phyloP scores from a whole-genome alignment of 2,797 vertebrate genomes.

The Micromesistius poutassou region DNA sequence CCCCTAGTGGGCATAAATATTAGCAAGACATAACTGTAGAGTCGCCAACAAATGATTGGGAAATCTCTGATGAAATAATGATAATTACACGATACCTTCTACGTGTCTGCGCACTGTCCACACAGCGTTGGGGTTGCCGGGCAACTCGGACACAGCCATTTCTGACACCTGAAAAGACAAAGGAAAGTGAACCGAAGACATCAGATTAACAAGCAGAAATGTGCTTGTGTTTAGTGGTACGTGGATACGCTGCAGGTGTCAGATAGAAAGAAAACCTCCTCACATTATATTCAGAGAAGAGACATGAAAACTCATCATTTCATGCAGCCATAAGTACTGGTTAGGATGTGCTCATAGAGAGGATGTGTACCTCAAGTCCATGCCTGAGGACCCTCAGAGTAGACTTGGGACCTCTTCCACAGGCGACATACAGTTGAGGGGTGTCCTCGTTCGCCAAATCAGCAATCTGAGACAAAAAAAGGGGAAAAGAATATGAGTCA shows the following conservation, averaged over 20 bases:
- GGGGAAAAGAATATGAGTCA: neutral
- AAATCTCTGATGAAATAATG: neutral
- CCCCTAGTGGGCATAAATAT: neutral
- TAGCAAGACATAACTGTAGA: neutral
- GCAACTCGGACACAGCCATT: slow-evolving; percentile 98
- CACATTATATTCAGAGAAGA: slow-evolving; percentile 61
- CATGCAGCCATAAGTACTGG: slow-evolving; percentile 18
- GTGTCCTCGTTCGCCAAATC: slow-evolving; percentile 98
- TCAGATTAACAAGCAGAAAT: neutral
- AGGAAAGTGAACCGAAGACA: neutral
- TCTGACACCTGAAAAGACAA: slow-evolving; percentile 84
- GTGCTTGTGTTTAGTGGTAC: neutral
- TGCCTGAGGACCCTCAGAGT: slow-evolving; percentile 93
- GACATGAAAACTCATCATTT: slow-evolving; percentile 60
- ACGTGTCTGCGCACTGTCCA: slow-evolving; percentile 97
- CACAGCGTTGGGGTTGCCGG: slow-evolving; percentile 99
- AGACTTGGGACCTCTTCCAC: slow-evolving; percentile 90
- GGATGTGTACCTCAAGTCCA: slow-evolving; percentile 87
- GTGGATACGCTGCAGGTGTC: slow-evolving; percentile 30
- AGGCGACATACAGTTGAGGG: slow-evolving; percentile 91
- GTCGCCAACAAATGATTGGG: neutral
- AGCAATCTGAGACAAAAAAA: slow-evolving; percentile 77
- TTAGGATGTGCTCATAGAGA: neutral
- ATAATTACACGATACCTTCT: slow-evolving; percentile 79
- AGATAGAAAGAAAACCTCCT: slow-evolving; percentile 43